Conservation (phyloP, 2,113 vertebrate genomes). For the Anolis sagrei region DNA sequence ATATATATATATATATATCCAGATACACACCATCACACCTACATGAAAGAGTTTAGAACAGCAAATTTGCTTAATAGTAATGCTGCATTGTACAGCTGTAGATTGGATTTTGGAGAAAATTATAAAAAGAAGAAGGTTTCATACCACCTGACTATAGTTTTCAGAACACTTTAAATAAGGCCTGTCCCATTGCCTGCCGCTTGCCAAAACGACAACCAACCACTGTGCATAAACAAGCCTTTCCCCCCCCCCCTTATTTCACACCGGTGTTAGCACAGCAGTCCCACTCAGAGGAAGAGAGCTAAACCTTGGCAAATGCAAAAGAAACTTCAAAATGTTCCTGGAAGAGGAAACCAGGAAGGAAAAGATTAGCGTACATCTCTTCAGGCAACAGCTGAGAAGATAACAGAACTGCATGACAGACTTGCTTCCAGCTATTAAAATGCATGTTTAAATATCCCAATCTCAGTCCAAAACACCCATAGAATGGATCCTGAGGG, state of each 20-base stretch:
- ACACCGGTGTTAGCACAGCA: conserved; percentile 55
- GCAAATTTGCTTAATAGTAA: background rate
- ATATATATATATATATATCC: too few species aligned
- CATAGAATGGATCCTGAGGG: background rate
- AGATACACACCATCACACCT: too few species aligned
- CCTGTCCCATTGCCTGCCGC: conserved; percentile 26
- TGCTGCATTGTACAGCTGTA: conserved; percentile 34
- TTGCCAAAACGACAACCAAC: conserved; percentile 54
- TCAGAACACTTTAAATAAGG: conserved; percentile 52
- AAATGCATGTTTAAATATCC: conserved; percentile 17
- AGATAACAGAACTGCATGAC: conserved; percentile 1
- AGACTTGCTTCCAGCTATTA: background rate
- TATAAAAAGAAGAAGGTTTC: conserved; percentile 45
- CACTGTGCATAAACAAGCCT: background rate
- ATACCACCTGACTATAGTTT: conserved; percentile 48
- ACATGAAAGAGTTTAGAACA: too few species aligned
- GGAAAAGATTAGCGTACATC: background rate
- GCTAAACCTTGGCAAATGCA: conserved; percentile 10
- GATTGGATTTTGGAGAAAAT: conserved; percentile 43
- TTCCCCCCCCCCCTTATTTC: conserved; percentile 45
- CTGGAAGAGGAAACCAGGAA: background rate
- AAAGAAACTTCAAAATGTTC: background rate
- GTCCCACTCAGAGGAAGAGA: background rate
- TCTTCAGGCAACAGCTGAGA: background rate
- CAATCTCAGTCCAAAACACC: background rate